A percentile compares a stretch with the other conserved stretches of the same genome.
Conservation (phyloP, 1,140 invertebrate species). For the Diprion similis region DNA sequence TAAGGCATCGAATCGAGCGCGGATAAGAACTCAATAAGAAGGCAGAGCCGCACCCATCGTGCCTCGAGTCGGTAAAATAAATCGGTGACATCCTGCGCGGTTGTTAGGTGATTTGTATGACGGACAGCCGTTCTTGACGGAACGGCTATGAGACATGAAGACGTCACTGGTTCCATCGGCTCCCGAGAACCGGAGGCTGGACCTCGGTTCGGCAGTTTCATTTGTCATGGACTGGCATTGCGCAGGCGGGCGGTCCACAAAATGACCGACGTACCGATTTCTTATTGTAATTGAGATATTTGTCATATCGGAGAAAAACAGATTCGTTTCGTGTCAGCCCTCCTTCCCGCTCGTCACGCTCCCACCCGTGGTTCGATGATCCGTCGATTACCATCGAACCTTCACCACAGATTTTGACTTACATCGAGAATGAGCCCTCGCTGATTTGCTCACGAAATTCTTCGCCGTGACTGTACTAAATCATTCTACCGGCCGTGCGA, state of each 20-base stretch:
- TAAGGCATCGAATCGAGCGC: not conserved
- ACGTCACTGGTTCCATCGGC: not conserved
- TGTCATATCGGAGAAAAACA: not conserved
- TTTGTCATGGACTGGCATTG: not conserved
- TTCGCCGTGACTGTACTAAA: too few species aligned
- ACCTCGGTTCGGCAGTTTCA: not conserved
- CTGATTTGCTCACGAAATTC: not conserved
- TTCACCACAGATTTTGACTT: not conserved
- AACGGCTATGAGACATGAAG: not conserved
- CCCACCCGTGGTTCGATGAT: not conserved
- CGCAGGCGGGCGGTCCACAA: constrained; percentile 1
- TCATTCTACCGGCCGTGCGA: too few species aligned
- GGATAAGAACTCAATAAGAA: constrained; percentile 6
- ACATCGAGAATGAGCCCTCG: not conserved
- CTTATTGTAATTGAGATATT: constrained; percentile 8
- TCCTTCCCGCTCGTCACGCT: not conserved
- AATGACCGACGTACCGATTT: constrained; percentile 3
- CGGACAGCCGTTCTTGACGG: constrained; percentile 29
- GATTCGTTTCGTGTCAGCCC: not conserved
- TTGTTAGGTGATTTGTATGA: constrained; percentile 52
- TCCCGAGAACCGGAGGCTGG: not conserved
- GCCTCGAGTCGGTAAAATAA: constrained; percentile 45
- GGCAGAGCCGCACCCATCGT: constrained; percentile 30
- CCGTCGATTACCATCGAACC: not conserved
- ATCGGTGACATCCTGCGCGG: constrained; percentile 51